These are phyloP conservation scores for Sinosuthora webbiana DNA, from an alignment of 2,113 vertebrate species.

Conservation along the genomic window DNA sequence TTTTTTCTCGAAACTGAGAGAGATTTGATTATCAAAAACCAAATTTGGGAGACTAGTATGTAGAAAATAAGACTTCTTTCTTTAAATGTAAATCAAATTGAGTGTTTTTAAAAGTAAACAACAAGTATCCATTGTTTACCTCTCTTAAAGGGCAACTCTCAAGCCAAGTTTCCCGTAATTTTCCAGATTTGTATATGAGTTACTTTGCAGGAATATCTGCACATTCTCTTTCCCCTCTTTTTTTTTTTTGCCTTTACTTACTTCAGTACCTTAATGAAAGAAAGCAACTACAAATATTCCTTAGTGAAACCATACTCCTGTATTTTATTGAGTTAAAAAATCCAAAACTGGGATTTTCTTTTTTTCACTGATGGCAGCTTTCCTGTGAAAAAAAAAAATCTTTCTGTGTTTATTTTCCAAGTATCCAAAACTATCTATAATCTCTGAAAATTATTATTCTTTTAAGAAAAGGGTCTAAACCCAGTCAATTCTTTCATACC, in stretches of 20 bases:
- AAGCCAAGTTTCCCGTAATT: background rate
- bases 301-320: background rate
- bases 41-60: background rate
- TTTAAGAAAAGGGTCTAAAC: background rate
- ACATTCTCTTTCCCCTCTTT: background rate
- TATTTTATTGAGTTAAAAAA: background rate
- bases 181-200: background rate
- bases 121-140: background rate
- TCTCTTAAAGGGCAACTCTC: background rate
- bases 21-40: background rate
- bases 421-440: fast-evolving
- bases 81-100: background rate
- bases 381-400: background rate
- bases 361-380: background rate
- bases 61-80: background rate
- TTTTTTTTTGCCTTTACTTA: background rate
- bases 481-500: background rate
- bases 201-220: background rate
- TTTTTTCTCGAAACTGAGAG: background rate
- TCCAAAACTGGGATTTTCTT: background rate
- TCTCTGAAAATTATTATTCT: background rate
- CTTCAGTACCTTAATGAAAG: background rate
- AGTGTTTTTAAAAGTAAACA: background rate
- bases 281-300: background rate
- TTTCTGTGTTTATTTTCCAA: background rate